phyloP scores from a whole-genome alignment of 2,113 vertebrate genomes.

The Pseudorhombus dupliciocellatus region DNA sequence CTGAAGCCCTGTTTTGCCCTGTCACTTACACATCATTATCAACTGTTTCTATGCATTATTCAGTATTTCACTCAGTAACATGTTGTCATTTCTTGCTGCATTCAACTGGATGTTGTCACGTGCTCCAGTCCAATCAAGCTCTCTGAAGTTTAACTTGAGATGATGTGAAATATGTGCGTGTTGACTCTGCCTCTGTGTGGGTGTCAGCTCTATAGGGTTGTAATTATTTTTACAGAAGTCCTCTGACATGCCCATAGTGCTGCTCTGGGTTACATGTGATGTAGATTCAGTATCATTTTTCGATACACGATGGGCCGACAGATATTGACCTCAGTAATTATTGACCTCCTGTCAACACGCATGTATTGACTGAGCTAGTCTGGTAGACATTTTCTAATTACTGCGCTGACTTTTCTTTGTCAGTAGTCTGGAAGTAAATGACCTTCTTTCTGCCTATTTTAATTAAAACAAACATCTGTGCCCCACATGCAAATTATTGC shows the following conservation, averaged over 20 bases:
- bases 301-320: background rate
- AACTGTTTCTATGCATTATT: too few species aligned
- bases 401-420: background rate
- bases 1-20: too few species aligned
- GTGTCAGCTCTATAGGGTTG: too few species aligned
- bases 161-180: too few species aligned
- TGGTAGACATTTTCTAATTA: background rate
- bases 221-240: too few species aligned
- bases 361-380: background rate
- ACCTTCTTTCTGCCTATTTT: background rate
- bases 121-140: background rate
- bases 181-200: too few species aligned
- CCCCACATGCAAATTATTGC: background rate
- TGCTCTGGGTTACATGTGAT: background rate
- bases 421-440: background rate
- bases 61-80: too few species aligned
- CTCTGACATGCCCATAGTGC: background rate
- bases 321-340: background rate
- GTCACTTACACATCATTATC: too few species aligned
- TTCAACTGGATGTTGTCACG: background rate
- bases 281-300: background rate
- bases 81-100: too few species aligned
- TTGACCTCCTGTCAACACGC: background rate
- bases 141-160: background rate
- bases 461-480: slow-evolving; percentile 16